Percentiles rank a stretch among this genome's conserved stretches.
phyloP scores from a whole-genome alignment of 1,140 invertebrate genomes.

The Sitobion miscanthi region DNA sequence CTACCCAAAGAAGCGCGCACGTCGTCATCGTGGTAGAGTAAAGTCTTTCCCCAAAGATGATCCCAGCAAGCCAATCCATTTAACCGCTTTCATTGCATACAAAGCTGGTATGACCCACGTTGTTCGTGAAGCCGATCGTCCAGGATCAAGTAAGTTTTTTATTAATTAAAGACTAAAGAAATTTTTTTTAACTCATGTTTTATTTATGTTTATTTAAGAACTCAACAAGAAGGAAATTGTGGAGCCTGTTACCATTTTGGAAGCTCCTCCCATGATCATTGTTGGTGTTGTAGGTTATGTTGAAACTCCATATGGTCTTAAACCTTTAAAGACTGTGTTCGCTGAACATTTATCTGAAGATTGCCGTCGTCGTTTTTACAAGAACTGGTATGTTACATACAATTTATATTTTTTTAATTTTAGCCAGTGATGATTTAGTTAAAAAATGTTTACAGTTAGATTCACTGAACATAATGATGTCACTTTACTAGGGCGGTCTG shows the following conservation, averaged over 20 bases:
- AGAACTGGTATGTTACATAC: slow-evolving; percentile 89
- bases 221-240: slow-evolving; percentile 99
- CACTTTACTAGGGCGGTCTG: slow-evolving; percentile 57
- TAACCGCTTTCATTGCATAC: slow-evolving; percentile 97
- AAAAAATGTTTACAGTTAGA: slow-evolving; percentile 47
- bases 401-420: too few species aligned
- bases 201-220: slow-evolving; percentile 70
- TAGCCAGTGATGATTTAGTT: slow-evolving; percentile 45
- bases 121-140: slow-evolving; percentile 97
- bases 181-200: not conserved
- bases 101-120: slow-evolving; percentile 99
- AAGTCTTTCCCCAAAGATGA: slow-evolving; percentile 99
- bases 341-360: slow-evolving; percentile 99
- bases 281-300: slow-evolving; percentile 99
- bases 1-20: slow-evolving; percentile 96
- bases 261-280: slow-evolving; percentile 97
- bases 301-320: slow-evolving; percentile 95
- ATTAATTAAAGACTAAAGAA: not conserved
- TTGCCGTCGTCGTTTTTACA: slow-evolving; percentile 97
- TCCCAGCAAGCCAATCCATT: slow-evolving; percentile 91
- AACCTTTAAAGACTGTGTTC: slow-evolving; percentile 95
- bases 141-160: slow-evolving; percentile 92
- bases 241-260: slow-evolving; percentile 97
- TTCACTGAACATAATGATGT: slow-evolving; percentile 38
- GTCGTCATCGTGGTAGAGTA: slow-evolving; percentile 95